Evolutionary conservation across 2,797 vertebrate genomes (phyloP).

Genomic region (Xiphophorus birchmanni): DNA sequence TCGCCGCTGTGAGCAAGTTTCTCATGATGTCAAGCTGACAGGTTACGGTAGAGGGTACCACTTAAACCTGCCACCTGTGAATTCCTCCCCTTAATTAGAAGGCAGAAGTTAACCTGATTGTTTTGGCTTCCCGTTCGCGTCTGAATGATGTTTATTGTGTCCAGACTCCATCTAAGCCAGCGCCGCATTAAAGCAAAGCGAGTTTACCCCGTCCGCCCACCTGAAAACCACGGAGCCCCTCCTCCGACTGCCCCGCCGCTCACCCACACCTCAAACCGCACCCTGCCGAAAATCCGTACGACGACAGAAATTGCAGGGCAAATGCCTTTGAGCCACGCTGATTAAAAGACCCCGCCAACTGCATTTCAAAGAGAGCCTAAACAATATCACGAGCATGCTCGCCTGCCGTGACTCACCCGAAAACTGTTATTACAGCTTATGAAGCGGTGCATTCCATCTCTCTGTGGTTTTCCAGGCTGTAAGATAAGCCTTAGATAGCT

Average conservation of each 20-base stretch:
- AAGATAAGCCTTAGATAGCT: constrained; percentile 70
- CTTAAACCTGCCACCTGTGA: constrained; percentile 34
- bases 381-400: constrained; percentile 67
- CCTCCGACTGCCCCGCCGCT: constrained; percentile 32
- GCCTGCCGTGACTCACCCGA: constrained; percentile 70
- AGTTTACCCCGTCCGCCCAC: constrained; percentile 52
- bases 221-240: constrained; percentile 44
- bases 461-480: constrained; percentile 53
- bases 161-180: constrained; percentile 41
- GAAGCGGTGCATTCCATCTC: constrained; percentile 69
- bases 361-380: constrained; percentile 73
- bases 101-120: constrained; percentile 61
- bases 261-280: constrained; percentile 66
- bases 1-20: constrained; percentile 37
- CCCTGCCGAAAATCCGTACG: constrained; percentile 68
- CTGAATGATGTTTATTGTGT: constrained; percentile 57
- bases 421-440: constrained; percentile 73
- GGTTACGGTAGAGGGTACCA: constrained; percentile 26
- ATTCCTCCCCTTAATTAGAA: constrained; percentile 64
- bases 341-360: constrained; percentile 76
- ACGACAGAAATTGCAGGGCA: constrained; percentile 75
- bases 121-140: constrained; percentile 64
- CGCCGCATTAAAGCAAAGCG: constrained; percentile 48
- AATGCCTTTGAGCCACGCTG: constrained; percentile 69
- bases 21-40: constrained; percentile 43